A percentile compares a stretch with the other conserved stretches of the same genome.
Conservation (phyloP, 2,888 invertebrate genomes). For the Hydropsyche betteni region DNA sequence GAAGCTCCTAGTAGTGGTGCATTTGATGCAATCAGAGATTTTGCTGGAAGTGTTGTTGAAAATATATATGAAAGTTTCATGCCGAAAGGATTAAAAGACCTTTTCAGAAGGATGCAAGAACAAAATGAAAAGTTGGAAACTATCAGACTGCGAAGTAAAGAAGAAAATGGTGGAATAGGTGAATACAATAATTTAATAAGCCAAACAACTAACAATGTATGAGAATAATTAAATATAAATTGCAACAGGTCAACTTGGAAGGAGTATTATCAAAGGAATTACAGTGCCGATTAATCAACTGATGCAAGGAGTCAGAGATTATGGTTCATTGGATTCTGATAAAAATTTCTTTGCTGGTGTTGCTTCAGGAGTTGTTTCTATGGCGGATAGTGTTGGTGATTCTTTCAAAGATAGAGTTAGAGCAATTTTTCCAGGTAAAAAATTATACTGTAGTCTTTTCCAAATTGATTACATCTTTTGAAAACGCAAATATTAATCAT, state of each 20-base stretch:
- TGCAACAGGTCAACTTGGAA: slow-evolving; percentile 61
- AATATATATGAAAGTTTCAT: slow-evolving; percentile 63
- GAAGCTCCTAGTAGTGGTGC: slow-evolving; percentile 39
- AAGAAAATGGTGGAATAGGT: slow-evolving; percentile 66
- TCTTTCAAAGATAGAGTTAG: slow-evolving; percentile 66
- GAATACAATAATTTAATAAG: slow-evolving; percentile 31
- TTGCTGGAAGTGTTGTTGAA: slow-evolving; percentile 64
- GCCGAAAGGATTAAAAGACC: slow-evolving; percentile 61
- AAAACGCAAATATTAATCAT: neutral
- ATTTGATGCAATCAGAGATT: slow-evolving; percentile 44
- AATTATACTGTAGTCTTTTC: neutral
- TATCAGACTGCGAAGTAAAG: slow-evolving; percentile 62
- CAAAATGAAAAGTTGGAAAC: slow-evolving; percentile 64
- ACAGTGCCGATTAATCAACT: slow-evolving; percentile 67
- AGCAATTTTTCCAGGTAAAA: slow-evolving; percentile 67
- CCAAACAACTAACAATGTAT: no score
- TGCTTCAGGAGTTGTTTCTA: slow-evolving; percentile 56
- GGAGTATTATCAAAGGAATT: slow-evolving; percentile 63
- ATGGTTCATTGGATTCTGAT: slow-evolving; percentile 72
- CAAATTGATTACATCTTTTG: neutral
- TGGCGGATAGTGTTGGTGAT: slow-evolving; percentile 60
- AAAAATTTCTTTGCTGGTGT: slow-evolving; percentile 64
- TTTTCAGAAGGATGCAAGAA: slow-evolving; percentile 63
- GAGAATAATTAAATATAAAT: no score
- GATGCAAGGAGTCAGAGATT: slow-evolving; percentile 66